Conservation (phyloP, 2,888 invertebrate species). For the Orchesella flavescens region DNA sequence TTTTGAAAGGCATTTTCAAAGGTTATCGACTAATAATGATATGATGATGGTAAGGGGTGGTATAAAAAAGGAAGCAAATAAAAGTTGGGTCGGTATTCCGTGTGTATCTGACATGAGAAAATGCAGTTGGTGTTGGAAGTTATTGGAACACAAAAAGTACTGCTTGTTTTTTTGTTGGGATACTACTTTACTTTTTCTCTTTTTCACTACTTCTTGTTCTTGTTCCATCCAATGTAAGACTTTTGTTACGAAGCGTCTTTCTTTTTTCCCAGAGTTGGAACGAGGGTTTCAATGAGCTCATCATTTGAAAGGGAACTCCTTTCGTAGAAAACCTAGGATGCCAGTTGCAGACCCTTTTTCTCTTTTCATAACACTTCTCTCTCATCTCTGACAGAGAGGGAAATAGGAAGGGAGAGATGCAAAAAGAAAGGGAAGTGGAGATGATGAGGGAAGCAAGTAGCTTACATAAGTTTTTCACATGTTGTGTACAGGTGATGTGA, state of each 20-base stretch:
- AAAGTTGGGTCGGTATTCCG: too few species aligned
- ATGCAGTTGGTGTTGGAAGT: too few species aligned
- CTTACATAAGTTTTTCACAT: neutral
- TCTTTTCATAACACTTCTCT: neutral
- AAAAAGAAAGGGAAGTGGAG: neutral
- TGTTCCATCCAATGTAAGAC: too few species aligned
- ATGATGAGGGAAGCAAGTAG: neutral
- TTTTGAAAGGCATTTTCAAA: too few species aligned
- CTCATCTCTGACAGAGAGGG: constrained; percentile 7
- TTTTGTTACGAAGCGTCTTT: neutral
- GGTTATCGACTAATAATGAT: too few species aligned
- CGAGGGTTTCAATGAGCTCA: neutral
- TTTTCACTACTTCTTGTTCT: too few species aligned
- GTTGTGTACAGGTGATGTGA: constrained; percentile 6
- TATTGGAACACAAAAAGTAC: neutral
- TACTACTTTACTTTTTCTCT: too few species aligned
- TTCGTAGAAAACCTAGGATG: neutral
- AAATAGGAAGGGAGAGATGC: neutral
- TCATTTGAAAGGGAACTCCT: neutral
- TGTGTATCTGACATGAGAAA: too few species aligned
- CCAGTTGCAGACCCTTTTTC: constrained; percentile 23
- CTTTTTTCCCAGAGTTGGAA: neutral
- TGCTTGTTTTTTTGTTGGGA: neutral
- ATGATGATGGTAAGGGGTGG: too few species aligned
- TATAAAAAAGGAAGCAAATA: too few species aligned